A percentile compares a stretch with the other conserved stretches of the same genome.
phyloP scores from a whole-genome alignment of 2,113 vertebrate genomes.

The human (Homo sapiens) region GRCh38 chr4:14612501-14613000 shows the following conservation, averaged over 20 bases:
- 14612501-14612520: not conserved
- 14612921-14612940: conserved; percentile 8
- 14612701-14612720: conserved; percentile 52
- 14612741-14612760: not conserved
- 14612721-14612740: conserved; percentile 36
- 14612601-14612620: conserved; percentile 44
- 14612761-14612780: conserved; percentile 42
- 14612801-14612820: not conserved
- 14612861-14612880: not conserved
- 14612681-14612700: not conserved
- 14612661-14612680: not conserved
- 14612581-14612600: conserved; percentile 39
- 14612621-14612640: conserved; percentile 28
- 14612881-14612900: conserved; percentile 8
- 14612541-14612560: not conserved
- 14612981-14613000: not conserved
- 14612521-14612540: not conserved
- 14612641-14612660: not conserved
- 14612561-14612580: conserved; percentile 41
- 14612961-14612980: not conserved
- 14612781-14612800: conserved; percentile 57
- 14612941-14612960: not conserved
- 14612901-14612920: not conserved
- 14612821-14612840: conserved; percentile 44
- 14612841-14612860: conserved; percentile 61